Base-by-base conservation (phyloP, 2,113 vertebrate genomes). In the Hyperoodon ampullatus region DNA sequence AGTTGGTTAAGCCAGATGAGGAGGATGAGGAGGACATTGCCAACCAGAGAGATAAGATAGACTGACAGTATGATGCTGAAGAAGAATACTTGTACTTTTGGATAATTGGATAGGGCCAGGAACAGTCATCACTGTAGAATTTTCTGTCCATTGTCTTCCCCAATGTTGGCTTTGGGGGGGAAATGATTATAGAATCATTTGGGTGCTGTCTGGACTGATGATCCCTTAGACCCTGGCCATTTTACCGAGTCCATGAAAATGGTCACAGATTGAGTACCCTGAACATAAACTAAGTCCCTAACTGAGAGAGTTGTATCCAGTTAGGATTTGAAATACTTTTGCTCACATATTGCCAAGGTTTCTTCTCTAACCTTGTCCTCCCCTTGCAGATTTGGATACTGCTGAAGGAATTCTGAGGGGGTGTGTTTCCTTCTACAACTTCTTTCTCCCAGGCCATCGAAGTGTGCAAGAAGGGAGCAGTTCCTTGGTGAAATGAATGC, bases 311-410 rank as follows among this genome's bases (percentile, higher is more conserved):
- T 42, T 71, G 28, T 14, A 90, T 30, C 16, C 23, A 55, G 61
- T 82, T 26, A 87, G 14, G 90, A 77, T 94, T 86, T 61, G 26
- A 92, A 94, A 94, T 85, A 24, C 28, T 16, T 77, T 95, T 82
- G 61, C 8, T 83, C 53, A 82, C n/a, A 77, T 68, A 93, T 42
- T 61, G 58, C 14, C 28, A 65, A 86, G 21, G 6, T 6, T 81
- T 74, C 30, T 88, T 91, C 47, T 91, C 60, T 72, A 92, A 87
- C 0, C 7, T 77, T 77, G 13, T 33, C 18, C 33, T 85, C 12
- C 47, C 3, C 35, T 86, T 71, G 66, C 26, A 78, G 15, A 92
- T 44, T 12, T 77, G 19, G 30, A 77, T 58, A 88, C 19, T 70
- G 50, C 16, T 80, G 23, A 33, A 93, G 70, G 60, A 88, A 77